Evolutionary conservation across 2,888 invertebrate genomes (phyloP), one percentile per base, ranked within the genome.

Genomic region (Melinaea menophilus): DNA sequence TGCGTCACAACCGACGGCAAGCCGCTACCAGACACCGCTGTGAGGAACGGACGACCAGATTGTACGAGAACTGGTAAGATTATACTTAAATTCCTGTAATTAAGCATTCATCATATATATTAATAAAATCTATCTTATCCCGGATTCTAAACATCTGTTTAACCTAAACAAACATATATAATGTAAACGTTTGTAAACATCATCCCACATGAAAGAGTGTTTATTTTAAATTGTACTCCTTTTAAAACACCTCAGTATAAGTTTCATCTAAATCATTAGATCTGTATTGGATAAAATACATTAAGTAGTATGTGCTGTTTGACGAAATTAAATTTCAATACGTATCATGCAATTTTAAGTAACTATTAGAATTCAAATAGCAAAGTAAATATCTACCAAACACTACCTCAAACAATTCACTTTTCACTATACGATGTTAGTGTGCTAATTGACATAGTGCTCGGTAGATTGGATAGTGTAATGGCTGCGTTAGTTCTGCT

Each of bases 1-100:
- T 98, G 98, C 82, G 97, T 97, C 66, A 95, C 96, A 1, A 93
- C 94, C 12, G 93, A 94, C 71, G 98, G 98, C 51, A 93, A 93
- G 72, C 97, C 96, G 0, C 92, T 98, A 60, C 94, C 95, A 9
- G 95, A 96, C 74, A 96, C 96, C 4, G 94, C 96, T 4, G 94
- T 95, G 11, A 92, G 93, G 69, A 93, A 93, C 73, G 92, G 93
- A 61, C 92, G 93, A 74, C 95, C 96, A 55, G 93, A 93, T 72
- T 96, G 96, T 80, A 92, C 86, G 4, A 85, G 79, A 57, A 83
- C 86, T 59, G 90, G 90, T 90, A 65, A 86, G 86, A 22, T 22
- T 22, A 22, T 22, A 22, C 22, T 22, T 22, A 37, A 7, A 37
- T 37, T 37, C 37, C 7, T 48, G 47, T 47, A 47, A 47, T 5